Percentiles rank a stretch among this genome's conserved stretches.
phyloP scores from a whole-genome alignment of 2,797 vertebrate species.

The Octomys mimax region DNA sequence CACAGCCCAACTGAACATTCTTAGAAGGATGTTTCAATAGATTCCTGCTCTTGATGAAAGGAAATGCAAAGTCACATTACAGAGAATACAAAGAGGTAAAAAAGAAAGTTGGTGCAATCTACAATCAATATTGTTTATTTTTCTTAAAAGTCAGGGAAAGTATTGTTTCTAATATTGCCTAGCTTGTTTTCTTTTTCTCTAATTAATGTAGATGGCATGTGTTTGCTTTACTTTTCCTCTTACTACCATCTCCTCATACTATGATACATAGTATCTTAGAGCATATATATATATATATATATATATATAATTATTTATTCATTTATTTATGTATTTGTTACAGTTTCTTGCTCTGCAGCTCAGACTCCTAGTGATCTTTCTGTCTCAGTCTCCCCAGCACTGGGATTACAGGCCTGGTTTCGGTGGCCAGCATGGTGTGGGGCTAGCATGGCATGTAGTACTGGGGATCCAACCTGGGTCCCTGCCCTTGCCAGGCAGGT shows the following conservation, averaged over 20 bases:
- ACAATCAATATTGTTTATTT: background rate
- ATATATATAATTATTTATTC: too few relatives aligned
- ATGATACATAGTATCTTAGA: conserved; percentile 30
- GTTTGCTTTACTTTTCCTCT: background rate
- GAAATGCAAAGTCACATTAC: conserved; percentile 4
- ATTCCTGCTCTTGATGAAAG: background rate
- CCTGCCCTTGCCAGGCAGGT: too few relatives aligned
- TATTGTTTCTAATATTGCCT: conserved; percentile 12
- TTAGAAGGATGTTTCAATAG: background rate
- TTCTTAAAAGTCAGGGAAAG: conserved; percentile 27
- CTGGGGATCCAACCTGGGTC: too few relatives aligned
- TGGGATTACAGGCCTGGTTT: too few relatives aligned
- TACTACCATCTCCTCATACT: background rate
- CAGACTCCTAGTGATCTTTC: too few relatives aligned
- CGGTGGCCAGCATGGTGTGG: too few relatives aligned
- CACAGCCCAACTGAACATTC: background rate
- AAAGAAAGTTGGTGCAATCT: background rate
- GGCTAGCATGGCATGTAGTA: too few relatives aligned
- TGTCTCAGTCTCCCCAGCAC: too few relatives aligned
- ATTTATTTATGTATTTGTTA: too few relatives aligned
- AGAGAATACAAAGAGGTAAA: background rate
- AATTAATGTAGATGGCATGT: background rate
- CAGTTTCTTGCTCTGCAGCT: too few relatives aligned
- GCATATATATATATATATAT: background rate
- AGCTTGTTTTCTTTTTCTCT: conserved; percentile 2